A percentile compares a stretch with the other conserved stretches of the same genome.
These are phyloP conservation scores for Merops nubicus DNA, from an alignment of 2,113 vertebrate species.

Conservation along the genomic window DNA sequence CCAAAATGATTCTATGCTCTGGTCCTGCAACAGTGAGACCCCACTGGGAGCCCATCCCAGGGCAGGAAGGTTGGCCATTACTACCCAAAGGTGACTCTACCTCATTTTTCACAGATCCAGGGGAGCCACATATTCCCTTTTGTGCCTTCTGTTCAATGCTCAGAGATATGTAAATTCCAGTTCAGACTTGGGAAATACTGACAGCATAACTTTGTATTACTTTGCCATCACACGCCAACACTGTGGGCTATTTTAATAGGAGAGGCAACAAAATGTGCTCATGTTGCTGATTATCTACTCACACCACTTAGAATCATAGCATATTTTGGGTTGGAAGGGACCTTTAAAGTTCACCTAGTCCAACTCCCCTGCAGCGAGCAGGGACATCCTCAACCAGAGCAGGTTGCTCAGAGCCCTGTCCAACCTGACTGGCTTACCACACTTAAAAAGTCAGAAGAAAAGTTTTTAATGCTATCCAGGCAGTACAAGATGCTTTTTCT, in stretches of 20 bases:
- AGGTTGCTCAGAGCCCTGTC: neutral
- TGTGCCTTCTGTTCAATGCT: neutral
- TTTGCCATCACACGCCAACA: neutral
- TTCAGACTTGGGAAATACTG: neutral
- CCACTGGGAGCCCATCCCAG: rapidly evolving
- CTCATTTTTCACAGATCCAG: neutral
- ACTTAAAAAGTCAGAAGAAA: neutral
- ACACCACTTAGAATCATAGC: neutral
- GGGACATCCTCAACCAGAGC: neutral
- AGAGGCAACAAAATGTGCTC: neutral
- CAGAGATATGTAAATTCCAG: neutral
- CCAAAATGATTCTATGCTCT: neutral
- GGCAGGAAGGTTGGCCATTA: neutral
- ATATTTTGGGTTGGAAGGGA: neutral
- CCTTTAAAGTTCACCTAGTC: neutral
- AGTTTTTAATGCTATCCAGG: neutral
- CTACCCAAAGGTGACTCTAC: neutral
- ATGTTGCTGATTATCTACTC: neutral
- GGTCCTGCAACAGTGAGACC: neutral
- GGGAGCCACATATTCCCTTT: neutral
- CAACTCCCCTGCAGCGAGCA: neutral
- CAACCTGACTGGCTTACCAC: neutral
- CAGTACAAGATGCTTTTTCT: neutral
- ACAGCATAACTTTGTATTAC: neutral
- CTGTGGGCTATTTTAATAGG: neutral